A percentile compares a stretch with the other conserved stretches of the same genome.
phyloP scores from a whole-genome alignment of 2,113 vertebrate species.

The Vulpes lagopus region DNA sequence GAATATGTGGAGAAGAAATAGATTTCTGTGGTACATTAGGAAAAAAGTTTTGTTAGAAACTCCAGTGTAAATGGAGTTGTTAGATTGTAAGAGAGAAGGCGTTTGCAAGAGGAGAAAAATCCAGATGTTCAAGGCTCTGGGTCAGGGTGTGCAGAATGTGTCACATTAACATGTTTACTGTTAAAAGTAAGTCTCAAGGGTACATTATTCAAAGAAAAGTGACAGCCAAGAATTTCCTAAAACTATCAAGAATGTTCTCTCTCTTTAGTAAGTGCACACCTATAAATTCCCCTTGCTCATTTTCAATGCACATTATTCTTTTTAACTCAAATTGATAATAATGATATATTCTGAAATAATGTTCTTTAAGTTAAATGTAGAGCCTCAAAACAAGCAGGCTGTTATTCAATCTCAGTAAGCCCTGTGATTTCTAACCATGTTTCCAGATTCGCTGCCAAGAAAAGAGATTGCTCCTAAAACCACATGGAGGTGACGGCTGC shows the following conservation, averaged over 20 bases:
- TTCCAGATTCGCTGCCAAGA: not conserved
- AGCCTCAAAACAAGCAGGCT: constrained; percentile 16
- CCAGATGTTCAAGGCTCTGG: not conserved
- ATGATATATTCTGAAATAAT: constrained; percentile 5
- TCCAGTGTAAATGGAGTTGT: not conserved
- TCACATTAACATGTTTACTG: not conserved
- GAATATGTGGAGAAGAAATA: not conserved
- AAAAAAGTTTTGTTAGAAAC: not conserved
- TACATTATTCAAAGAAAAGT: constrained; percentile 29
- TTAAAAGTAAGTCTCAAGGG: constrained; percentile 43
- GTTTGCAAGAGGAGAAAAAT: not conserved
- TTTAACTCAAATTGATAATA: constrained; percentile 24
- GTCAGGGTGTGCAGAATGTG: not conserved
- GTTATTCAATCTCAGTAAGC: not conserved
- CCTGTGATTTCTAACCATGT: not conserved
- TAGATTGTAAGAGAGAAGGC: not conserved
- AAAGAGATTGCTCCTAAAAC: not conserved
- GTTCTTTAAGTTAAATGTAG: not conserved
- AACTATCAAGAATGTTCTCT: not conserved
- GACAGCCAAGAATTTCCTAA: not conserved
- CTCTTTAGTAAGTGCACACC: not conserved
- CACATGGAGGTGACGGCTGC: not conserved
- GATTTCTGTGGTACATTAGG: not conserved
- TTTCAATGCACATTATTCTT: constrained; percentile 3
- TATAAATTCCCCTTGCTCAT: not conserved